These are phyloP conservation scores for Pollenia labialis DNA, from an alignment of 2,888 invertebrate genomes.

Conservation along the genomic window DNA sequence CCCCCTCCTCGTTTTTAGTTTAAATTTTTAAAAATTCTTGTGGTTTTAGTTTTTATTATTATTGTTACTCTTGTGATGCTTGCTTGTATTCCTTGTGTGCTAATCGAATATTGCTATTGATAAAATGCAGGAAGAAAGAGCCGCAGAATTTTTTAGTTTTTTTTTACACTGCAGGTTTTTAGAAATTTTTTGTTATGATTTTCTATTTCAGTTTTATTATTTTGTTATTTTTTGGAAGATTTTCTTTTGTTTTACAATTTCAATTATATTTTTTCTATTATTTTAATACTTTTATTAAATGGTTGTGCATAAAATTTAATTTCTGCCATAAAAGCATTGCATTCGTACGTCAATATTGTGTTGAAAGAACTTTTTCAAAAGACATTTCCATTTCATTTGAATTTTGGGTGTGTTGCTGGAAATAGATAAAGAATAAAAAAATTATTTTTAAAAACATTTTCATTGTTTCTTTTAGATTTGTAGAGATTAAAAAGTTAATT, in stretches of 20 bases:
- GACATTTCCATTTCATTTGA: conserved; percentile 50
- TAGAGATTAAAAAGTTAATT: conserved; percentile 15
- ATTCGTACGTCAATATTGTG: conserved; percentile 22
- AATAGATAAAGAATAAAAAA: conserved; percentile 33
- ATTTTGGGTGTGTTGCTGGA: conserved; percentile 1
- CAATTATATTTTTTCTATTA: conserved; percentile 32
- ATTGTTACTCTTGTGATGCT: conserved; percentile 2
- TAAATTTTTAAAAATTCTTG: conserved; percentile 52
- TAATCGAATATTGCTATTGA: conserved; percentile 26
- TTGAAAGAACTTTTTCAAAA: conserved; percentile 25
- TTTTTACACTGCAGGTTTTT: neutral
- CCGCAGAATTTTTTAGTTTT: conserved; percentile 1
- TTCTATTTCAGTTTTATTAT: neutral
- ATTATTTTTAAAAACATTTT: neutral
- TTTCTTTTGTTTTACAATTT: conserved; percentile 34
- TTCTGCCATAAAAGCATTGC: conserved; percentile 38
- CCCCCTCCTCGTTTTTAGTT: conserved; percentile 5
- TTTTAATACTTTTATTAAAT: conserved; percentile 48
- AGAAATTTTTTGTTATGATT: neutral
- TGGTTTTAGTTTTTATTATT: conserved; percentile 51
- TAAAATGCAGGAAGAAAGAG: too few relatives aligned
- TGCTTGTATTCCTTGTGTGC: conserved; percentile 20
- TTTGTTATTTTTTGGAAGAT: conserved; percentile 8
- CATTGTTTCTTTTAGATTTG: neutral
- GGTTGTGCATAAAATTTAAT: conserved; percentile 55